Evolutionary conservation across 2,113 vertebrate genomes (phyloP), one percentile per base, ranked within the genome.

Genomic region (Apeltes quadracus): DNA sequence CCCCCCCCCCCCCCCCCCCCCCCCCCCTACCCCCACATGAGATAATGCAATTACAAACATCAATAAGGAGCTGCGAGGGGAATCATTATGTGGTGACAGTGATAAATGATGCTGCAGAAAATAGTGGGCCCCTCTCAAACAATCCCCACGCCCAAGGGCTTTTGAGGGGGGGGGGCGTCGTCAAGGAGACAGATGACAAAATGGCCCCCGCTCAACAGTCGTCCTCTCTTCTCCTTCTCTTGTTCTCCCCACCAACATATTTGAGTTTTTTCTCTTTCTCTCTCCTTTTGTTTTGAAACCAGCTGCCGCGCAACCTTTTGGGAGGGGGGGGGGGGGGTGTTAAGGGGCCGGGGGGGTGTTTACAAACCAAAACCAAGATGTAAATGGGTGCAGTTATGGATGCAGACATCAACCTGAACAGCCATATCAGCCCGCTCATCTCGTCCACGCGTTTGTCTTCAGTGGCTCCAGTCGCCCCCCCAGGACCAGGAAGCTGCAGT

Each of bases 1-100:
- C n/a, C n/a, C n/a, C n/a, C n/a, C n/a, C n/a, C n/a, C 14, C 14
- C 39, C 91, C 91, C 43, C 92, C 69, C 39, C 39, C 4, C 41
- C 41, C 91, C 91, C 44, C 92, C 71, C 41, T 0, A 13, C 41
- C 41, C 94, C 95, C 95, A 96, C 95, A 96, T 95, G 96, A 98
- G 96, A 97, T 99, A 98, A 99, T 96, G 96, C 96, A 98, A 98
- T 99, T 98, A 99, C 95, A 97, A 97, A 98, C 97, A 99, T 97
- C 97, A 99, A 98, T 99, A 98, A 97, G 96, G 94, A 96, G 95
- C 96, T 96, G 96, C 96, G 94, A 96, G 95, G 95, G 95, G 95
- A 96, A 97, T 98, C 97, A 98, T 98, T 99, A 98, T 96, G 96
- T 95, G 92, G 91, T 98, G 97, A 97, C 97, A 98, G 96, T 98